Base-by-base conservation (phyloP, 2,888 invertebrate species). In the Cistogaster globosa region DNA sequence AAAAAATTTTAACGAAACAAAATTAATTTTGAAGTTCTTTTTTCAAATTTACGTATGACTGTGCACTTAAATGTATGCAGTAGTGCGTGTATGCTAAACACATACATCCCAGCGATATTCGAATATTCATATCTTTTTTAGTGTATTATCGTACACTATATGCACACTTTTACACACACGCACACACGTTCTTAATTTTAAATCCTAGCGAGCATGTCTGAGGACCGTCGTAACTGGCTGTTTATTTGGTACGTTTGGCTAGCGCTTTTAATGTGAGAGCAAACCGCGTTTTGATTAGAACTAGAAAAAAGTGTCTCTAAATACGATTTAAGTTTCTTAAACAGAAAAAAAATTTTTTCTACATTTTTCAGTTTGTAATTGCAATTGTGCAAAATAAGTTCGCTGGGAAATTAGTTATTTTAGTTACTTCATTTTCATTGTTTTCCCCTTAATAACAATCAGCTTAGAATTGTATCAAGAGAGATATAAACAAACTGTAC, bases 11-110 rank as follows among this genome's bases (percentile, higher is more conserved):
- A 85, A 85, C 78, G 74, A 74, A 81, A 75, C 74, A 74, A 85
- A 85, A 85, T 85, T 85, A 85, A 85, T 85, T 85, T 78, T 82
- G 82, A 85, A 85, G 65, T 78, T 82, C 69, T 75, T 71, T 75
- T 71, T 75, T 78, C 32, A 38, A 74, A 65, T 75, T 72, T 79
- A 74, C 38, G 45, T 69, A 42, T 20, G 48, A 9, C 32, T 67
- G 38, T 58, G 32, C 74, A n/a, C 16, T 18, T 0, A 36, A 20
- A 53, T 53, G n/a, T n/a, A 45, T 22, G 12, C 32, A 65, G 8
- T 9, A 51, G 38, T 76, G 57, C 60, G 57, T 72, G 51, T 58
- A 20, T 48, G 51, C 63, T 58, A 20, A 20, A 83, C 32, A 74
- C 51, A 76, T 53, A 42, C 60, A 72, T 58, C 20, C 18, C 18